These are phyloP conservation scores for Lophius americanus DNA, from an alignment of 2,797 vertebrate species.

Conservation along the genomic window DNA sequence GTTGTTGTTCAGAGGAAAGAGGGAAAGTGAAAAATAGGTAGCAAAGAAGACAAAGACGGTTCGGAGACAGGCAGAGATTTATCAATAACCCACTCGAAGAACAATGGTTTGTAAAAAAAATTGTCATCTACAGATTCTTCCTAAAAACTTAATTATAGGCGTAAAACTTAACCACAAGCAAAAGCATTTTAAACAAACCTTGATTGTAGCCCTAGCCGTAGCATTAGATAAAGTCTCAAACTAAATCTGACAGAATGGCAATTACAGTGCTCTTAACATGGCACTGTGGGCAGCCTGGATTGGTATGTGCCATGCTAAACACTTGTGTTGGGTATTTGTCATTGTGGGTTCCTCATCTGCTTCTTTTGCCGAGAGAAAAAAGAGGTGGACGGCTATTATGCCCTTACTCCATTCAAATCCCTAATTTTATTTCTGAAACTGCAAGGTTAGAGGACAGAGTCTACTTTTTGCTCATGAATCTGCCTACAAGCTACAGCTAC, in stretches of 20 bases:
- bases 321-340: constrained; percentile 56
- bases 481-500: neutral
- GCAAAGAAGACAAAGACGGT: constrained; percentile 38
- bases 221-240: constrained; percentile 65
- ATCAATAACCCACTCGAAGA: constrained; percentile 65
- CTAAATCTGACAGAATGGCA: constrained; percentile 73
- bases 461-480: constrained; percentile 1
- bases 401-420: constrained; percentile 11
- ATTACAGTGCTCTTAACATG: constrained; percentile 73
- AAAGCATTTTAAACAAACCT: constrained; percentile 67
- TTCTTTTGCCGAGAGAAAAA: constrained; percentile 54
- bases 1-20: constrained; percentile 33
- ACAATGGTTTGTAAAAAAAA: constrained; percentile 27
- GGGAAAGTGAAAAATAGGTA: constrained; percentile 30
- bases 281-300: constrained; percentile 62
- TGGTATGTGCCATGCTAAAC: constrained; percentile 65
- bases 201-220: constrained; percentile 57
- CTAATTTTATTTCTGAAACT: constrained; percentile 28
- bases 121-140: constrained; percentile 62
- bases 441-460: constrained; percentile 1
- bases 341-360: constrained; percentile 54
- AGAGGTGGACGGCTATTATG: constrained; percentile 22
- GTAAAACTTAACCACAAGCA: constrained; percentile 48
- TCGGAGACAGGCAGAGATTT: constrained; percentile 51
- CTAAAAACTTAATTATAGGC: constrained; percentile 69